Conservation (phyloP, 2,888 invertebrate genomes). For the Hirudinaria manillensis region DNA sequence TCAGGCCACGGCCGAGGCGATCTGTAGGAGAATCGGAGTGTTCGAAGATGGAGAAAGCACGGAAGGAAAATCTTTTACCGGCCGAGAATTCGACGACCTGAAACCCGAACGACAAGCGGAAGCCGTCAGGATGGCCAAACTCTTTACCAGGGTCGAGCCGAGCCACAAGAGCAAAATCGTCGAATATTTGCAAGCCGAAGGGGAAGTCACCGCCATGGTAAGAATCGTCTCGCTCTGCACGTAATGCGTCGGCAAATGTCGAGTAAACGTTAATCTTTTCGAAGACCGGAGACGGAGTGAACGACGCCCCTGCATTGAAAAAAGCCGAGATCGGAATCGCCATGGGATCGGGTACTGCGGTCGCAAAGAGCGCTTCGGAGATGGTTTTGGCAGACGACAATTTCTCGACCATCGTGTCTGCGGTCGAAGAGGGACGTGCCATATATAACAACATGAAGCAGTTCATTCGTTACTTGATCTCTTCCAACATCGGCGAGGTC, state of each 20-base stretch:
- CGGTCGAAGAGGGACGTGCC: slow-evolving; percentile 75
- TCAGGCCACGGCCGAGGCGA: slow-evolving; percentile 92
- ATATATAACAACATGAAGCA: slow-evolving; percentile 99
- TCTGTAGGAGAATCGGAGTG: slow-evolving; percentile 97
- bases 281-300: slow-evolving; percentile 99
- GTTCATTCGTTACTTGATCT: slow-evolving; percentile 99
- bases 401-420: slow-evolving; percentile 98
- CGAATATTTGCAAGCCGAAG: slow-evolving; percentile 95
- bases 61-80: slow-evolving; percentile 86
- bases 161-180: slow-evolving; percentile 99
- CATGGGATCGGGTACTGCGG: slow-evolving; percentile 99
- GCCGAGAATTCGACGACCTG: slow-evolving; percentile 97
- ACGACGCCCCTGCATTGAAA: slow-evolving; percentile 98
- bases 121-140: slow-evolving; percentile 72
- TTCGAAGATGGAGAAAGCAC: slow-evolving; percentile 92
- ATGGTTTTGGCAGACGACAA: slow-evolving; percentile 99
- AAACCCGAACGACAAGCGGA: slow-evolving; percentile 85
- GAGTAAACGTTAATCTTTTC: neutral
- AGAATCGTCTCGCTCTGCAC: slow-evolving; percentile 37
- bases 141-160: slow-evolving; percentile 98
- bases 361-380: slow-evolving; percentile 95
- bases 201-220: slow-evolving; percentile 94
- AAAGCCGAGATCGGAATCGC: slow-evolving; percentile 79
- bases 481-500: slow-evolving; percentile 95
- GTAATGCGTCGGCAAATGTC: neutral